phyloP scores from a whole-genome alignment of 1,140 invertebrate genomes.

The Hyphantria cunea region DNA sequence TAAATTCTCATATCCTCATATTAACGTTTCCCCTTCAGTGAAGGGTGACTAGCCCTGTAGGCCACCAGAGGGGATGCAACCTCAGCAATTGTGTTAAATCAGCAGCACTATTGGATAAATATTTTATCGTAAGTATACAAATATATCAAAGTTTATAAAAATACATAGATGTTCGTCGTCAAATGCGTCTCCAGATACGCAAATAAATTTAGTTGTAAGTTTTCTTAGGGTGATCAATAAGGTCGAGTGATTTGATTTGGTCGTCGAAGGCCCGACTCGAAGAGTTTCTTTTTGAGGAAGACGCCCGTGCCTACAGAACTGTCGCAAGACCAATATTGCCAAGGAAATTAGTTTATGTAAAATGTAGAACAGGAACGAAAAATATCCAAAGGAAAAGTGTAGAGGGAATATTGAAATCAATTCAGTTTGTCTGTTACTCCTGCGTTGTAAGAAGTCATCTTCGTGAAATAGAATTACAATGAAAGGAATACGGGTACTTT shows the following conservation, averaged over 20 bases:
- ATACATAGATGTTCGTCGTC: conserved; percentile 9
- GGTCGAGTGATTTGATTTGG: conserved; percentile 78
- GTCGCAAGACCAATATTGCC: conserved; percentile 78
- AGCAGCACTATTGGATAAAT: conserved; percentile 70
- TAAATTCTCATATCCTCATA: conserved; percentile 80
- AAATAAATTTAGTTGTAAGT: conserved; percentile 69
- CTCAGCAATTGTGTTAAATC: conserved; percentile 78
- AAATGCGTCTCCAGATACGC: conserved; percentile 39
- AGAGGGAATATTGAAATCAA: conserved; percentile 70
- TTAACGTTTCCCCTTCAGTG: conserved; percentile 72
- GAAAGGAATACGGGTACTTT: conserved; percentile 25
- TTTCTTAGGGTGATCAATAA: conserved; percentile 68
- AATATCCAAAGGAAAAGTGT: conserved; percentile 69
- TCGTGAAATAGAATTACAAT: conserved; percentile 51
- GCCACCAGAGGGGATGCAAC: conserved; percentile 63
- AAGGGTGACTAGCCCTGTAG: conserved; percentile 63
- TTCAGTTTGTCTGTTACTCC: conserved; percentile 56
- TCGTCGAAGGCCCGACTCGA: conserved; percentile 60
- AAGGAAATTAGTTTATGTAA: conserved; percentile 81
- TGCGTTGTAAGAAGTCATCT: conserved; percentile 53
- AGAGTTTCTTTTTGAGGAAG: conserved; percentile 71
- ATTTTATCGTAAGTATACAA: conserved; percentile 46
- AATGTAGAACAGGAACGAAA: conserved; percentile 77
- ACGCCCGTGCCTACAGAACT: conserved; percentile 72
- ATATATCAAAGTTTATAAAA: conserved; percentile 13